Evolutionary conservation across 2,888 invertebrate species (phyloP).

Genomic region (Craniophora ligustri): DNA sequence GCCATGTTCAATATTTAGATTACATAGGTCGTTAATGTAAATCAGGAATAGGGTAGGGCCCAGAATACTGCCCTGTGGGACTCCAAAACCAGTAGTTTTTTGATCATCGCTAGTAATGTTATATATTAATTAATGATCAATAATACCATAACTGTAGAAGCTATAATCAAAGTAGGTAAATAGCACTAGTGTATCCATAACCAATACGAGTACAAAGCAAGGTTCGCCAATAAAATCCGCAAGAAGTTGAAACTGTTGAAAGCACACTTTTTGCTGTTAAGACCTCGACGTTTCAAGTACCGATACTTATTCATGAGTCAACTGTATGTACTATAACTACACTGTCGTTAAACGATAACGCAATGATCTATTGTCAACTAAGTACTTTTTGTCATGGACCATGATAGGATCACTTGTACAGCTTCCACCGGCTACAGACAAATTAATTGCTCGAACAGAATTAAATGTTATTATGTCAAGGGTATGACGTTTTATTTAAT

Average conservation of each 20-base stretch:
- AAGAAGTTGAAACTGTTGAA: conserved; percentile 31
- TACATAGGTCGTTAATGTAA: too few species aligned
- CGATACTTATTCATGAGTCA: conserved; percentile 11
- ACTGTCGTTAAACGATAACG: conserved; percentile 33
- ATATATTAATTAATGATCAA: conserved; percentile 68
- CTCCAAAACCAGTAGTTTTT: too few species aligned
- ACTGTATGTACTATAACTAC: conserved; percentile 11
- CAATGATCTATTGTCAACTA: conserved; percentile 45
- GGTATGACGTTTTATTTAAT: conserved; percentile 70
- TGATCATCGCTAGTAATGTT: too few species aligned
- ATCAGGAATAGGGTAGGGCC: too few species aligned
- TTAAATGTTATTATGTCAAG: conserved; percentile 87
- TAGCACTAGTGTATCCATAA: conserved; percentile 32
- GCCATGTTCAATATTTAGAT: too few species aligned
- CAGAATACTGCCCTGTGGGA: too few species aligned
- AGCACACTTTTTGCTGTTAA: conserved; percentile 19
- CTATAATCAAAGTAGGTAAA: conserved; percentile 39
- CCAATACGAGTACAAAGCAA: conserved; percentile 12
- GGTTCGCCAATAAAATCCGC: conserved; percentile 22
- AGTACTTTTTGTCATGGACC: conserved; percentile 69
- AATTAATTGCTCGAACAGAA: conserved; percentile 80
- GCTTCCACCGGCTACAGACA: conserved; percentile 68
- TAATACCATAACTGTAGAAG: conserved; percentile 60
- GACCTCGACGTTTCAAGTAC: conserved; percentile 31
- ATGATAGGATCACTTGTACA: conserved; percentile 71